Evolutionary conservation across 2,888 invertebrate species (phyloP), one percentile per base, ranked within the genome.

Genomic region (Drosophila crucigera): DNA sequence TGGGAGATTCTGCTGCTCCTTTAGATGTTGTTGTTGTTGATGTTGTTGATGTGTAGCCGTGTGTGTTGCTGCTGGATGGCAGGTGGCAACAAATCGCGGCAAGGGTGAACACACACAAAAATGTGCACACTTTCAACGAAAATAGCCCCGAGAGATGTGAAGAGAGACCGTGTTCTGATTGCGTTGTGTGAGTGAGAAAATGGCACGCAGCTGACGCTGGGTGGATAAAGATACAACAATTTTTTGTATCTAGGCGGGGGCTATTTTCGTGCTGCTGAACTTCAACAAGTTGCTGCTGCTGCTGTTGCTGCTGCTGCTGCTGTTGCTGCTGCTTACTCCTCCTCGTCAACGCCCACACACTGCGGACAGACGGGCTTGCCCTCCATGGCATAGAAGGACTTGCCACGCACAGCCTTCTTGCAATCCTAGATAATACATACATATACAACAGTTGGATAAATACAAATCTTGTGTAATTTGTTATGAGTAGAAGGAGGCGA

Each of bases 361-460:
- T 96, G 96, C 68, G 97, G 98, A 95, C 99, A 99, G 92, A 98
- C 98, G 49, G 98, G 99, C 94, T 98, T 97, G 91, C 98, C 98
- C 94, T 99, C 98, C 95, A 98, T 97, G 89, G 98, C 98, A 94
- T 98, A 99, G 95, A 99, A 99, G 77, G 98, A 98, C 94, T 98
- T 98, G 92, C 98, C 98, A 94, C 97, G 97, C 84, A 99, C 98
- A 80, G 98, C 94, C 92, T 96, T 95, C 95, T 97, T 97, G 95
- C 99, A 99, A 94, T 99, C 99, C 99, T 99, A 95, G 92, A 92
- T 33, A 16, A 22, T 30, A 49, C n/a, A 66, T 61, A 54, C 33
- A 53, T 85, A 61, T 1, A 4, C 68, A 61, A 30, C 39, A 61
- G 39, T 63, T 63, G 47, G 41, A 55, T 71, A 25, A 37, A 68